Evolutionary conservation across 2,797 vertebrate species (phyloP).

Genomic region (Coilia nasus): DNA sequence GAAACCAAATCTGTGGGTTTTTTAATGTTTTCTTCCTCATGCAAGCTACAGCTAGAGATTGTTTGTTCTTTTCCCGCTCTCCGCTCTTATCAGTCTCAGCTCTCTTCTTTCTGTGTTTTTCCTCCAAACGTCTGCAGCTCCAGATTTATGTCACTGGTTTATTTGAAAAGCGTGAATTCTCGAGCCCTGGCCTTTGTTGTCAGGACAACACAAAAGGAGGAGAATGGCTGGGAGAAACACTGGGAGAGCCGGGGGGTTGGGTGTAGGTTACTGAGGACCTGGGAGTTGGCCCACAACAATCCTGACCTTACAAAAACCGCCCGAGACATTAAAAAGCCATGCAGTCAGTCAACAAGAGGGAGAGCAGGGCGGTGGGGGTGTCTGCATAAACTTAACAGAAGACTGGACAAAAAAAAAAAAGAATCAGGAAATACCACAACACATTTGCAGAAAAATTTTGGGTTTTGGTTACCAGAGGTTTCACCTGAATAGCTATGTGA

Average conservation of each 20-base stretch:
- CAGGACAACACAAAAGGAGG: conserved; percentile 56
- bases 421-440: no score
- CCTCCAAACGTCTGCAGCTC: not conserved
- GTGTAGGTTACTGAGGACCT: conserved; percentile 32
- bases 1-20: not conserved
- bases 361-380: no score
- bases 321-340: not conserved
- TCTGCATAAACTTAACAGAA: no score
- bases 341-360: not conserved
- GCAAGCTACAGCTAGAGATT: conserved; percentile 35
- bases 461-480: no score
- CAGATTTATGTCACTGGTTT: conserved; percentile 36
- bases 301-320: not conserved
- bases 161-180: conserved; percentile 58
- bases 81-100: conserved; percentile 29
- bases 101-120: conserved; percentile 35
- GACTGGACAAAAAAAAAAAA: no score
- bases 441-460: no score
- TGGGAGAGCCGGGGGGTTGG: conserved; percentile 46
- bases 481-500: no score
- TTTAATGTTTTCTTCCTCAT: conserved; percentile 2
- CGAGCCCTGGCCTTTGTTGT: conserved; percentile 56
- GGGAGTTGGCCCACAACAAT: conserved; percentile 31
- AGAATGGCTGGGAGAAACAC: conserved; percentile 17
- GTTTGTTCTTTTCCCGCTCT: not conserved